Evolutionary conservation across 1,140 invertebrate genomes (phyloP).

Genomic region (Geopemphigus sp.): DNA sequence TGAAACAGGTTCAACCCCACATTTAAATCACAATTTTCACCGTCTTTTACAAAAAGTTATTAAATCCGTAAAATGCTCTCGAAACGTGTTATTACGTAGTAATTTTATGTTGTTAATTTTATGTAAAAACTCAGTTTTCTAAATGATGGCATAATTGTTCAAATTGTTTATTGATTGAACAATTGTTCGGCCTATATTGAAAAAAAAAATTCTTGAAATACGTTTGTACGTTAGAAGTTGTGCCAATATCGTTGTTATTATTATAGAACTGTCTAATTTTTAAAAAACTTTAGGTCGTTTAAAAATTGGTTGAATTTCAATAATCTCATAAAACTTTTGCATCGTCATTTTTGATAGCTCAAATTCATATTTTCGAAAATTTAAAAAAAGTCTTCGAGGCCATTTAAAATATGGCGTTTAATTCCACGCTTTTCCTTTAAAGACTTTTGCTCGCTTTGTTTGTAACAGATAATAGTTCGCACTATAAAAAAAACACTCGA

Average conservation of each 20-base stretch:
- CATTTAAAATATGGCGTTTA: conserved; percentile 5
- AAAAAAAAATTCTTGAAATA: conserved; percentile 16
- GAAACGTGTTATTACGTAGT: neutral
- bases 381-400: conserved; percentile 6
- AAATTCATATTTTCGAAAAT: conserved; percentile 1
- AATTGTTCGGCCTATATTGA: conserved; percentile 1
- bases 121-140: conserved; percentile 16
- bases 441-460: conserved; percentile 24
- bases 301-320: conserved; percentile 13
- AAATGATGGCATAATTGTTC: conserved; percentile 3
- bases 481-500: too few species aligned
- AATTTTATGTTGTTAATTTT: conserved; percentile 4
- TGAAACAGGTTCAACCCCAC: neutral
- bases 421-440: conserved; percentile 1
- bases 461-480: conserved; percentile 2
- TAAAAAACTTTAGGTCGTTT: neutral
- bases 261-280: conserved; percentile 21
- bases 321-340: neutral
- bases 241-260: neutral
- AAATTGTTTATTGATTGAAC: conserved; percentile 12
- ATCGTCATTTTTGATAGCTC: neutral
- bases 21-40: conserved; percentile 3
- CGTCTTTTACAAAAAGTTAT: conserved; percentile 1
- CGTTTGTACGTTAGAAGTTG: neutral
- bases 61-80: conserved; percentile 18